Conservation (phyloP, 1,140 invertebrate genomes). For the Microplitis mediator region DNA sequence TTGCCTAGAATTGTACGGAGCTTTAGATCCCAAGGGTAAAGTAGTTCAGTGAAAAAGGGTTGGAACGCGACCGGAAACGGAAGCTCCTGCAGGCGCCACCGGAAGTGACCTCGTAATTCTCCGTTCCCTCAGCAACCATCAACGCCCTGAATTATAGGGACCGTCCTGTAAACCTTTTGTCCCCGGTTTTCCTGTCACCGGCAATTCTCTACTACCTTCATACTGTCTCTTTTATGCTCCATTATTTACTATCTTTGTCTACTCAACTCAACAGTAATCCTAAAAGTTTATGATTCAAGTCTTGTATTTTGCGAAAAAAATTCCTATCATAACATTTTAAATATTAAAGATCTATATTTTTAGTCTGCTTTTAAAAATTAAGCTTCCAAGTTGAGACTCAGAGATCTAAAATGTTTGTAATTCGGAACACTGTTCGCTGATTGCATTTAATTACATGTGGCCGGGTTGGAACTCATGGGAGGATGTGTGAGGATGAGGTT, state of each 20-base stretch:
- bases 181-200: conserved; percentile 55
- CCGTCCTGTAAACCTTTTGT: conserved; percentile 59
- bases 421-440: conserved; percentile 29
- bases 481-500: neutral
- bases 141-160: conserved; percentile 59
- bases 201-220: conserved; percentile 2
- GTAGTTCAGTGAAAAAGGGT: conserved; percentile 10
- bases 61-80: conserved; percentile 55
- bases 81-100: conserved; percentile 61
- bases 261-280: too few species aligned
- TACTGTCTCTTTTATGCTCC: neutral
- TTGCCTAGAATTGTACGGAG: too few species aligned
- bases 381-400: too few species aligned
- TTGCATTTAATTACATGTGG: conserved; percentile 34
- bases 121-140: conserved; percentile 53
- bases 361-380: too few species aligned
- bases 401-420: conserved; percentile 19
- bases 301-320: too few species aligned
- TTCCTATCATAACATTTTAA: too few species aligned
- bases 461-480: neutral
- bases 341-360: too few species aligned
- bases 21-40: too few species aligned
- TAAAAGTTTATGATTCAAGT: too few species aligned
- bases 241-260: too few species aligned
- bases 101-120: conserved; percentile 64